Conservation (phyloP, 2,797 vertebrate genomes). For the Pempheris klunzingeri region DNA sequence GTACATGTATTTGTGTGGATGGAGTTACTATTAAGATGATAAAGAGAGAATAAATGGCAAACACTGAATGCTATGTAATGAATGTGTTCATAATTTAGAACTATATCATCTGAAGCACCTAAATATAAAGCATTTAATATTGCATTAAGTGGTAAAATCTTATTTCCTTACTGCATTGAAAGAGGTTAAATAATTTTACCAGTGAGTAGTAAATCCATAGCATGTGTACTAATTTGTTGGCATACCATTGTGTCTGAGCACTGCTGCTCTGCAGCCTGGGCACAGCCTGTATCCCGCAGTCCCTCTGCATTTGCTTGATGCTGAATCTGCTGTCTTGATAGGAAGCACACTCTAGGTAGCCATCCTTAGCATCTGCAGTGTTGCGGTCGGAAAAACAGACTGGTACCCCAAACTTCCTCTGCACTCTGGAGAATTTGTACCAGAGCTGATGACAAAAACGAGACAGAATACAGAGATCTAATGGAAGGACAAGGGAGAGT, state of each 20-base stretch:
- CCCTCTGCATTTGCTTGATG: slow-evolving; percentile 87
- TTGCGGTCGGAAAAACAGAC: slow-evolving; percentile 86
- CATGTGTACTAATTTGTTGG: slow-evolving; percentile 24
- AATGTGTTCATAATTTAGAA: not conserved
- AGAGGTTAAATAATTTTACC: not conserved
- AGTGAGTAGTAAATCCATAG: slow-evolving; percentile 36
- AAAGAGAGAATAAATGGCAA: not conserved
- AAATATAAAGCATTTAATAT: not conserved
- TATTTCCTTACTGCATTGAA: not conserved
- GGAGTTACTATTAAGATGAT: not conserved
- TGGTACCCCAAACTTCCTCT: slow-evolving; percentile 81
- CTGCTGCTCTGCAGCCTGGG: slow-evolving; percentile 78
- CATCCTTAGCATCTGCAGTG: slow-evolving; percentile 78
- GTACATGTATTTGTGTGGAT: not conserved
- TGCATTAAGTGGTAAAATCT: not conserved
- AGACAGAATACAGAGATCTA: not conserved
- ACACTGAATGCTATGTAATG: not conserved
- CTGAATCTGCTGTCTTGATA: slow-evolving; percentile 89
- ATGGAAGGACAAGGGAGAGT: not conserved
- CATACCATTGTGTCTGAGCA: slow-evolving; percentile 92
- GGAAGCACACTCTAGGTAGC: slow-evolving; percentile 83
- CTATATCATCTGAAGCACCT: not conserved
- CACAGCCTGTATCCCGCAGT: slow-evolving; percentile 84
- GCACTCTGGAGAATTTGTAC: slow-evolving; percentile 85
- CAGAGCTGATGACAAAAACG: slow-evolving; percentile 83